phyloP scores from a whole-genome alignment of 1,140 invertebrate species.

The Ceratina japonica region DNA sequence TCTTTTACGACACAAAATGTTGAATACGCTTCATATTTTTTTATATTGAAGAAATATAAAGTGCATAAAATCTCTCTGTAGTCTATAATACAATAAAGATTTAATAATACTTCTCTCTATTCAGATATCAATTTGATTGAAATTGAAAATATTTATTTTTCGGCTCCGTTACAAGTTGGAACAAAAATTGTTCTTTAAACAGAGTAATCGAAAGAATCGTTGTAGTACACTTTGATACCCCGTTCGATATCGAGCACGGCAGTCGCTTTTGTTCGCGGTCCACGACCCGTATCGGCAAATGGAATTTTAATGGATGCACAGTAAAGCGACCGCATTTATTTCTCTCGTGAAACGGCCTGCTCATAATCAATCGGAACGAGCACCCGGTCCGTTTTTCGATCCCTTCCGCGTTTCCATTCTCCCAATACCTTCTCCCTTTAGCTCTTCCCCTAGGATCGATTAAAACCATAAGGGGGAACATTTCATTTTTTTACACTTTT shows the following conservation, averaged over 20 bases:
- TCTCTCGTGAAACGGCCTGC: slow-evolving; percentile 31
- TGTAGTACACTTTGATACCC: slow-evolving; percentile 22
- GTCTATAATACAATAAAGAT: too few species aligned
- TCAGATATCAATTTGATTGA: too few species aligned
- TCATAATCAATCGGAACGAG: slow-evolving; percentile 60
- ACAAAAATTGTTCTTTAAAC: slow-evolving; percentile 6
- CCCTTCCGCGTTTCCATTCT: neutral
- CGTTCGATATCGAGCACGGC: slow-evolving; percentile 30
- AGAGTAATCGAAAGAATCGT: slow-evolving; percentile 39
- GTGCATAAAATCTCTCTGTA: too few species aligned
- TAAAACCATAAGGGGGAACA: slow-evolving; percentile 10
- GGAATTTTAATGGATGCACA: slow-evolving; percentile 59
- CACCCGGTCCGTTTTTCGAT: slow-evolving; percentile 42
- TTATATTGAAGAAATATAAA: too few species aligned
- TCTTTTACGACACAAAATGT: too few species aligned
- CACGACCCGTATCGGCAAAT: slow-evolving; percentile 47
- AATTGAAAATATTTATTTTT: too few species aligned
- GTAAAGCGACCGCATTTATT: slow-evolving; percentile 51
- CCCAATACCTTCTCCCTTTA: neutral
- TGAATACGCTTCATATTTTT: too few species aligned
- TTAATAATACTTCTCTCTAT: too few species aligned
- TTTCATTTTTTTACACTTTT: too few species aligned
- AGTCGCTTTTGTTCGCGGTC: slow-evolving; percentile 50
- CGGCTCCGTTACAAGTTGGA: neutral
- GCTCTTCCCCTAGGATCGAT: neutral